Evolutionary conservation across 2,113 vertebrate genomes (phyloP), one percentile per base, ranked within the genome.

Genomic region (Perccottus glenii): DNA sequence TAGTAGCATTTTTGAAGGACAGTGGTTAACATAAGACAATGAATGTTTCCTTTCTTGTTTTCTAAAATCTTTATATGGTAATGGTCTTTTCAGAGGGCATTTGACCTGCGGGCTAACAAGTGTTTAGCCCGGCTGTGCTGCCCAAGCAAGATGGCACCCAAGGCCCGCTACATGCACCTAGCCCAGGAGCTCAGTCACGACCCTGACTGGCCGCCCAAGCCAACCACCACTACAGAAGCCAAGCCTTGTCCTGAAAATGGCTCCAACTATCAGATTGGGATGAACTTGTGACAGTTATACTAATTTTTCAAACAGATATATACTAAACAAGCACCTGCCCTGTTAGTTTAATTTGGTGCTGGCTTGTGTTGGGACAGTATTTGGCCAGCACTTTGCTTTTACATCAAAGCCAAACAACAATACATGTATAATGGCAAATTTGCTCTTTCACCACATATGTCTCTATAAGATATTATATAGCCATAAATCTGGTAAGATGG

Each of bases 121-220:
- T 93, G 90, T 82, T 74, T 94, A 52, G 92, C 91, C n/a, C 88
- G 88, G 74, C 66, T 94, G 11, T 92, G 94, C 51, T 91, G 92
- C 33, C 91, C 84, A 32, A 87, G 74, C 83, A 93, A 90, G 78
- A 93, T 86, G 73, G 85, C 84, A 0, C 96, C 96, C 77, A 95
- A 96, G 87, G 96, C 98, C 46, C 96, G 96, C 76, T 99, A 98
- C 85, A 96, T 95, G 95, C 94, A 96, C 72, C 92, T 99, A 87
- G 98, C 98, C 68, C 95, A 98, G 91, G 96, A 98, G 89, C 92
- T 99, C 72, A 88, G 93, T 55, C 91, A 96, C 49, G 98, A 99
- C 83, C 98, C 98, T 0, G 96, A 98, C 73, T 99, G 98, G 98
- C 98, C 98, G 16, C 98, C 98, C 36, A 98, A 96, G 85, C 96